phyloP scores from a whole-genome alignment of 2,888 invertebrate genomes.

The Tineola bisselliella region DNA sequence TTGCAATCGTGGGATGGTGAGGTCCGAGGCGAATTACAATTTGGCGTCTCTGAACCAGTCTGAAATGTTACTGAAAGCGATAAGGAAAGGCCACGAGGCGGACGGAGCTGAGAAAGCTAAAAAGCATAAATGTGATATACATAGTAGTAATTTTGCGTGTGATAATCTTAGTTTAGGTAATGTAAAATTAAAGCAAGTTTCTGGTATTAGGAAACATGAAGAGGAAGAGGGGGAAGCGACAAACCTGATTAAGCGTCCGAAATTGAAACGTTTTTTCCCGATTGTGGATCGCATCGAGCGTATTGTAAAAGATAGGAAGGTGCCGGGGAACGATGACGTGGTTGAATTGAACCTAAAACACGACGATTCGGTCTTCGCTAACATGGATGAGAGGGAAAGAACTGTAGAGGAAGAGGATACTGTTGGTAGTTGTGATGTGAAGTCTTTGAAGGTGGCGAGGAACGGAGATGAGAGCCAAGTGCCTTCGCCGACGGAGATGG shows the following conservation, averaged over 20 bases:
- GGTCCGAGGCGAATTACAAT: conserved; percentile 52
- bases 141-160: conserved; percentile 38
- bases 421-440: conserved; percentile 37
- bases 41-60: conserved; percentile 52
- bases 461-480: conserved; percentile 44
- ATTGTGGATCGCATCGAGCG: conserved; percentile 45
- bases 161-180: conserved; percentile 34
- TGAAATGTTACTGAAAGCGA: conserved; percentile 64
- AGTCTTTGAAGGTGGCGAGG: conserved; percentile 19
- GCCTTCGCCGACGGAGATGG: conserved; percentile 77
- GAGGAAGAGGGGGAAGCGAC: conserved; percentile 25
- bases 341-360: conserved; percentile 38
- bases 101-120: conserved; percentile 33
- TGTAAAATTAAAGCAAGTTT: conserved; percentile 10
- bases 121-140: conserved; percentile 64
- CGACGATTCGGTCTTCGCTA: conserved; percentile 49
- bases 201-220: conserved; percentile 17
- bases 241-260: conserved; percentile 48
- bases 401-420: conserved; percentile 46
- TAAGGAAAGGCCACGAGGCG: conserved; percentile 37
- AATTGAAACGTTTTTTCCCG: conserved; percentile 43
- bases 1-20: conserved; percentile 41
- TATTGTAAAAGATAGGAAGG: conserved; percentile 43
- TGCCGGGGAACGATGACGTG: conserved; percentile 32
- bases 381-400: conserved; percentile 30